Base-by-base conservation (phyloP, 2,113 vertebrate genomes). In the Ovis canadensis region DNA sequence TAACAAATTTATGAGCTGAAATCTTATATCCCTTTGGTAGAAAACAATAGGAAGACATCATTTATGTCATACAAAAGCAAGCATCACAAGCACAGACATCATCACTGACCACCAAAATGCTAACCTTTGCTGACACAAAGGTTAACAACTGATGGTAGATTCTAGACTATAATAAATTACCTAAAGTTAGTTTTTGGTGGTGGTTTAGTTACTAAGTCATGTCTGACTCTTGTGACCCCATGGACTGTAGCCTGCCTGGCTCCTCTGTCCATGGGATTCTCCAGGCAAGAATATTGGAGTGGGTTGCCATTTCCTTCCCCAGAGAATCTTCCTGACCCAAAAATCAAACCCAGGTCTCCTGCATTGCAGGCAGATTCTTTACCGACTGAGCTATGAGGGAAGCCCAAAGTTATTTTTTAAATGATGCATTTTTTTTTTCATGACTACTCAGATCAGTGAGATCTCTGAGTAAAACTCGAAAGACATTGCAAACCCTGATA, bases 1-100 rank as follows among this genome's bases (percentile, higher is more conserved):
- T 84, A 95, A 67, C 59, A 97, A 80, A 52, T 94, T 97, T 97
- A 96, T 97, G 77, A 93, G 40, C 21, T 93, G 80, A 98, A 97
- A 98, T 96, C 90, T 96, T 12, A 97, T 55, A 64, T 54, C 8
- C 0, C 16, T 98, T 98, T 97, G 96, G 12, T 64, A 95, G 82
- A 95, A 85, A 98, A 64, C n/a, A 81, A 92, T 94, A 98, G 4
- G 5, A 89, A 88, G 33, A 87, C 94, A 84, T 64, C 17, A 95
- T 77, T 92, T 97, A 97, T 97, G 93, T 90, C 23, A 36, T 57
- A 67, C 29, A 45, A 97, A 97, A 82, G 33, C 45, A 97, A 92
- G n/a, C 17, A 57, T 15, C 94, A 45, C 10, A n/a, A 55, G 9
- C 67, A 87, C 12, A 90, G 17, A 50, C 94, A 36, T 31, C 55